Evolutionary conservation across 64 coral and sea anemone species (phyloP).

Genomic region (Exaiptasia diaphana): DNA sequence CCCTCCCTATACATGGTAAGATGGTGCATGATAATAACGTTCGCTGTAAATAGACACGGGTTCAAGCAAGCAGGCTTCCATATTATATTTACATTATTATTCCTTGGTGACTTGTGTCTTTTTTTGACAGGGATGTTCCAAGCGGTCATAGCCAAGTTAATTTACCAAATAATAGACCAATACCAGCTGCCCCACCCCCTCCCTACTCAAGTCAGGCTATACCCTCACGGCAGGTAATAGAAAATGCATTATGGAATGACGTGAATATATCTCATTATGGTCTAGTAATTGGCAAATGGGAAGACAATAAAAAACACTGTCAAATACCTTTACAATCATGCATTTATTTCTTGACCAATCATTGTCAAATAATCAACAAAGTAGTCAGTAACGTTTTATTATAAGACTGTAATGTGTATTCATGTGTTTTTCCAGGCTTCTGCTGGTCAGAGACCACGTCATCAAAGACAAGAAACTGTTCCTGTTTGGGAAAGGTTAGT

Average conservation of each 20-base stretch:
- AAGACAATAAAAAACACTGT: too few species aligned
- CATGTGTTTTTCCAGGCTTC: too few species aligned
- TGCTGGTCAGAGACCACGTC: background rate
- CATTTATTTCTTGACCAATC: background rate
- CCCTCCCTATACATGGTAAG: slow-evolving; percentile 68
- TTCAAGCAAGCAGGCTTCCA: too few species aligned
- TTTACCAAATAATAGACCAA: background rate
- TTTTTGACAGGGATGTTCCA: slow-evolving; percentile 15
- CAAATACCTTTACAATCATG: background rate
- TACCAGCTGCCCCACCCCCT: background rate
- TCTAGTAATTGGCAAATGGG: too few species aligned
- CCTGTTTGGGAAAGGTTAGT: slow-evolving; percentile 2
- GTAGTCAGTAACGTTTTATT: background rate
- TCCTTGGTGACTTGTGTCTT: too few species aligned
- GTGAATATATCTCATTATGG: too few species aligned
- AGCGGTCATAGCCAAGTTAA: slow-evolving; percentile 7
- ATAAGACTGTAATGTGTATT: too few species aligned
- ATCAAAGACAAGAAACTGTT: slow-evolving; percentile 15
- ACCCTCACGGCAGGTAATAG: background rate
- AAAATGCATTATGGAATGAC: too few species aligned
- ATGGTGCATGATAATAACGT: too few species aligned
- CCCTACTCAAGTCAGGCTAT: slow-evolving; percentile 1
- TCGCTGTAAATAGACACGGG: too few species aligned
- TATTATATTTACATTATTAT: too few species aligned
- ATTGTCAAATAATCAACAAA: background rate